Conservation (phyloP, 2,797 vertebrate species). For the Crypturellus tataupa region DNA sequence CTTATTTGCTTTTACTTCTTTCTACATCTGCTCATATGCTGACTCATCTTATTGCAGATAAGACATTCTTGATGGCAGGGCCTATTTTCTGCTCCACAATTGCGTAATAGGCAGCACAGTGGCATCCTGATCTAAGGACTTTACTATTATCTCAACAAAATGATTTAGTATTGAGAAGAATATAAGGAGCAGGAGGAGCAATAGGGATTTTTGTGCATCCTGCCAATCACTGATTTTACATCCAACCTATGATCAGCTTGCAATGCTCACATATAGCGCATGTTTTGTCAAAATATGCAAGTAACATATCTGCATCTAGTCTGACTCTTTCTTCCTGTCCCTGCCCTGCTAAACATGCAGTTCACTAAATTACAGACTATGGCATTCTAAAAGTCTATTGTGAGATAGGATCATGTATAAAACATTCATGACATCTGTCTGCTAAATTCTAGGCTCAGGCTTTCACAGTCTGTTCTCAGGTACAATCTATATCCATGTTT, state of each 20-base stretch:
- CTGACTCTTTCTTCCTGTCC: slow-evolving; percentile 20
- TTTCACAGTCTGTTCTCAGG: not conserved
- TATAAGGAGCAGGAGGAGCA: not conserved
- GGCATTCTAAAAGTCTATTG: not conserved
- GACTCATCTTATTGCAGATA: not conserved
- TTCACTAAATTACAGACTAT: not conserved
- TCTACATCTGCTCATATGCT: not conserved
- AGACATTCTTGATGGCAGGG: not conserved
- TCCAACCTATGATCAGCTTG: not conserved
- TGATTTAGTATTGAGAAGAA: not conserved
- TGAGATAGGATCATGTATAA: not conserved
- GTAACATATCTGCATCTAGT: slow-evolving; percentile 32
- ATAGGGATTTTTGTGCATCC: not conserved
- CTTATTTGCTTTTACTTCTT: not conserved
- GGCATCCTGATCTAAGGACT: not conserved
- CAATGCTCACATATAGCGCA: not conserved
- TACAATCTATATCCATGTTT: not conserved
- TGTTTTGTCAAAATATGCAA: not conserved
- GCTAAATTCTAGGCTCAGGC: not conserved
- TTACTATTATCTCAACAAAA: not conserved
- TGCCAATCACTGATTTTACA: not conserved
- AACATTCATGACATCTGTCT: not conserved
- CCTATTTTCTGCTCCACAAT: not conserved
- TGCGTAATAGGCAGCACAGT: not conserved
- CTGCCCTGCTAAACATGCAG: not conserved